Conservation (phyloP, 37 sponge, comb jelly and placozoan genomes). For the Haliclona indistincta region DNA sequence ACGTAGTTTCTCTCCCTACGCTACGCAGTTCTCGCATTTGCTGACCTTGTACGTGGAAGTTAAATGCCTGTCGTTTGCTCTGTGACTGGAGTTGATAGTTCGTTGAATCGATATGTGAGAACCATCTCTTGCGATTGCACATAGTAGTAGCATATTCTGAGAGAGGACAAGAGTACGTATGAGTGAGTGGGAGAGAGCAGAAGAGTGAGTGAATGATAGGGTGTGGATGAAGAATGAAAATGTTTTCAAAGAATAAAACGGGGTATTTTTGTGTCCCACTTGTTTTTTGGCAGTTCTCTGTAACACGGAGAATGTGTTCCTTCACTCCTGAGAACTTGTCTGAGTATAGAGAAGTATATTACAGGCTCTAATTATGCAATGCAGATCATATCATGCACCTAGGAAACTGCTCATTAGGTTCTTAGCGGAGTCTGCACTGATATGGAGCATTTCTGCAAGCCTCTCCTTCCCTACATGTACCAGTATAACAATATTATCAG, state of each 20-base stretch:
- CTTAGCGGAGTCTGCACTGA: constrained; percentile 37
- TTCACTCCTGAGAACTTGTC: background rate
- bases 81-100: constrained; percentile 34
- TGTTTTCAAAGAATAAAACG: background rate
- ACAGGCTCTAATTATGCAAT: background rate
- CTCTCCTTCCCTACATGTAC: constrained; percentile 48
- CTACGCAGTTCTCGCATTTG: background rate
- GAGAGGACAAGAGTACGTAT: background rate
- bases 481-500: constrained; percentile 15
- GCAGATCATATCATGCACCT: constrained; percentile 11
- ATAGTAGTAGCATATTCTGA: constrained; percentile 52
- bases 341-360: background rate
- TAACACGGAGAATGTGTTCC: background rate
- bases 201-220: background rate
- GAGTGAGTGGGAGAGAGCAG: background rate
- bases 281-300: background rate
- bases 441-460: constrained; percentile 65
- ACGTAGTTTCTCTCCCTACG: background rate
- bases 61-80: constrained; percentile 80
- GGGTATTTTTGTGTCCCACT: background rate
- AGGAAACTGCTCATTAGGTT: constrained; percentile 70
- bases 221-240: background rate
- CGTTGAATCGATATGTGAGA: constrained; percentile 45
- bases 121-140: constrained; percentile 56
- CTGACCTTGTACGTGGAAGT: constrained; percentile 87